Evolutionary conservation across 2,113 vertebrate species (phyloP), one percentile per base, ranked within the genome.

Genomic region (Gallinago undulata): DNA sequence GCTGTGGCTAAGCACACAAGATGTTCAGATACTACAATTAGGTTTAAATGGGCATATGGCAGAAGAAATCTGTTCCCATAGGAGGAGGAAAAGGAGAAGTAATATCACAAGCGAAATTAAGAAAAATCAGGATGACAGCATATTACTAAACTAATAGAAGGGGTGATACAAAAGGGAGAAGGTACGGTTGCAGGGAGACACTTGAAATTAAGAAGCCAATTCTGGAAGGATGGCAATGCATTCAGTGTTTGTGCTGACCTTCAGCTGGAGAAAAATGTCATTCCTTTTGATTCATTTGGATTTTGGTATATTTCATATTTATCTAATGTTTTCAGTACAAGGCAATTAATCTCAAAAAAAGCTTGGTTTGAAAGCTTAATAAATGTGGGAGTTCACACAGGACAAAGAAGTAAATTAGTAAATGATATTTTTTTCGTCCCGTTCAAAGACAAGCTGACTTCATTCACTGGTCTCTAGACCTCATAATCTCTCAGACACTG

Each of bases 11-110:
- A 95, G 96, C 73, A 6, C 89, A 93, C 97, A 97, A 97, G 93
- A 95, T 84, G 94, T 94, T 94, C 94, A 67, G 69, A 82, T 81
- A 77, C 96, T 89, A 96, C 96, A 96, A 91, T 97, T 96, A 97
- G 95, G 93, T 96, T 96, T 95, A 94, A 95, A 89, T 87, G 97
- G 96, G 89, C 96, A 95, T 89, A 95, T 96, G 96, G 96, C 93
- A 95, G 93, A 89, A 97, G 91, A 97, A 96, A 92, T 95, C 74
- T 96, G 96, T 78, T 97, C 73, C 57, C 92, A 84, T 68, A 94
- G 96, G 91, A 87, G 72, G 15, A 41, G 33, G 24, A 79, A 93
- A 95, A 96, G 51, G 89, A 96, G 77, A 97, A 97, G 83, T 94
- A 95, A 93, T 93, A 95, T 96, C 96, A 90, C 91, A 77, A 90